Evolutionary conservation across 1,140 invertebrate genomes (phyloP), one percentile per base, ranked within the genome.

Genomic region (Charaxes varanes): DNA sequence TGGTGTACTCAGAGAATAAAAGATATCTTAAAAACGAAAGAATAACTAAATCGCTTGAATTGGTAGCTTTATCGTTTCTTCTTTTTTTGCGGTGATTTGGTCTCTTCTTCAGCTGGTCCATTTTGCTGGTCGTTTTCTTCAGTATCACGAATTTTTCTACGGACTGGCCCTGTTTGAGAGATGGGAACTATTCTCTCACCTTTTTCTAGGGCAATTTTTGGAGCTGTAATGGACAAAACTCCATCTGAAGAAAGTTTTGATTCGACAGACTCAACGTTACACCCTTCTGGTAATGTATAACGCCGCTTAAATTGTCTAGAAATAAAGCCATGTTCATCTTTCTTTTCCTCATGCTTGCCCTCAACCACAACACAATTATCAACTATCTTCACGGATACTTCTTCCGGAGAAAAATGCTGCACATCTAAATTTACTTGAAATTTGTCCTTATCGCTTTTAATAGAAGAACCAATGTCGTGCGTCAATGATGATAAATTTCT

Each of bases 391-490:
- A 97, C 93, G 4, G 87, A 87, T 4, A 97, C 90, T 67, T 97
- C 94, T 28, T 92, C 89, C 0, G 94, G 93, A 21, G 88, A 84
- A 61, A 96, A 97, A 49, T 96, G 93, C 21, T 93, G 90, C 0
- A 97, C 93, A 64, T 97, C 94, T 61, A 94, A 69, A 49, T 88
- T 89, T 0, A 92, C 88, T 66, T 93, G 87, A 49, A 90, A 90
- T 24, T 76, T 76, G 26, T 80, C 61, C 36, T 68, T 73, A 31
- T 80, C 70, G 2, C 44, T 51, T 32, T 80, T 80, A 28, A 80
- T 77, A 1, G 70, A 74, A 1, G 72, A 77, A 2, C 68, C 70
- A 3, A 67, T 47, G 23, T 79, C 72, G 5, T 53, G 49, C 2
- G 53, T 54, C 6, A 56, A 22, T 2, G 61, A 42, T 0, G 64